These are phyloP conservation scores for Bergia sp. DNA, from an alignment of 92 coral and sea anemone species.

Conservation along the genomic window DNA sequence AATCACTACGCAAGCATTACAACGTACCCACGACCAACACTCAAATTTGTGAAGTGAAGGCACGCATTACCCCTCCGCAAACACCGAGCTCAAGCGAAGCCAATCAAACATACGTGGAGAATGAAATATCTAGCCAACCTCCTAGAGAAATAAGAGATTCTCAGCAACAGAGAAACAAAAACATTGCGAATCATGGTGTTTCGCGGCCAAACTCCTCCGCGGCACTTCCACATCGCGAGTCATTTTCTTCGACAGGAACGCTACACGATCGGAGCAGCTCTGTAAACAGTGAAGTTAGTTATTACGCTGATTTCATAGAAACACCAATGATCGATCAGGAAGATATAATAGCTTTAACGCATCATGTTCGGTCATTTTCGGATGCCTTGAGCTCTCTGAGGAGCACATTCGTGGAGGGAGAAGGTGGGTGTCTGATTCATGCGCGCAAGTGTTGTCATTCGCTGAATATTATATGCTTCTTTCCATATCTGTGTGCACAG, in stretches of 20 bases:
- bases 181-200: constrained; percentile 45
- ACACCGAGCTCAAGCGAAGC: constrained; percentile 27
- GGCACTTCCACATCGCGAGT: constrained; percentile 66
- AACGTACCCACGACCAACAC: constrained; percentile 16
- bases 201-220: constrained; percentile 47
- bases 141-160: constrained; percentile 10
- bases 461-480: background rate
- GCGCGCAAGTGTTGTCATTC: background rate
- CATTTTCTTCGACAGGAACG: constrained; percentile 58
- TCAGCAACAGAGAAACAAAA: constrained; percentile 41
- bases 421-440: constrained; percentile 61
- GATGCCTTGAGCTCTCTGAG: constrained; percentile 85
- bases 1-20: constrained; percentile 33
- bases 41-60: constrained; percentile 17
- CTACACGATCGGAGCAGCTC: constrained; percentile 88
- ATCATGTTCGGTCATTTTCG: constrained; percentile 90
- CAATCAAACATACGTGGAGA: background rate
- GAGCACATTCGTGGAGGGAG: constrained; percentile 82
- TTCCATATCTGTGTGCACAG: background rate
- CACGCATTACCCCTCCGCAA: constrained; percentile 32
- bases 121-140: background rate
- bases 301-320: constrained; percentile 79
- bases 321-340: constrained; percentile 96
- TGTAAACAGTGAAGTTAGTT: constrained; percentile 84
- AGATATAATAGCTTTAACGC: constrained; percentile 88